phyloP scores from a whole-genome alignment of 2,113 vertebrate species.

The Syrmaticus mikado region DNA sequence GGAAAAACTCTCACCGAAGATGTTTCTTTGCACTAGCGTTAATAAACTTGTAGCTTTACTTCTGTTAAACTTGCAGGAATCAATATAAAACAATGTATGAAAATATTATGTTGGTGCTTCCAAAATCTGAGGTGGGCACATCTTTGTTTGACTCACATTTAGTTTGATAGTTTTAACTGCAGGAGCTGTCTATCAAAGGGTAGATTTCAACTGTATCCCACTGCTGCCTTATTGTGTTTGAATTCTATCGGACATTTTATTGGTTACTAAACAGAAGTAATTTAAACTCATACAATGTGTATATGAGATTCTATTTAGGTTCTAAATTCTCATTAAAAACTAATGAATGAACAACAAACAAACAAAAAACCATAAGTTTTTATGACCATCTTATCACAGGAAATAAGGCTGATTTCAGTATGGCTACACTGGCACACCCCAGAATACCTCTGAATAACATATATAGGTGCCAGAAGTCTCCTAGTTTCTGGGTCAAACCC shows the following conservation, averaged over 20 bases:
- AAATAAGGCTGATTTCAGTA: not conserved
- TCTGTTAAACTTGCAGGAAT: not conserved
- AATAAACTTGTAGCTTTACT: not conserved
- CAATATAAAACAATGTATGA: not conserved
- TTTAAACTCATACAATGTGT: not conserved
- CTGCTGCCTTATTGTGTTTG: not conserved
- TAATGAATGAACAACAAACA: not conserved
- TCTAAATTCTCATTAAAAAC: not conserved
- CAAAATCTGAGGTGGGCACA: not conserved
- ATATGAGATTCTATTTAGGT: not conserved
- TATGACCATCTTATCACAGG: not conserved
- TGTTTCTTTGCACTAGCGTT: not conserved
- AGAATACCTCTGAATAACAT: not conserved
- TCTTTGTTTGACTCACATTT: not conserved
- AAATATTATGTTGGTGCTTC: not conserved
- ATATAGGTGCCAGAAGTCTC: not conserved
- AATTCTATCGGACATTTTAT: not conserved
- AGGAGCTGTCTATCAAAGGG: not conserved
- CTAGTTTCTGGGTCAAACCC: not conserved
- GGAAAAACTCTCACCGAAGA: not conserved
- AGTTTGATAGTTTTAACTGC: slow-evolving; percentile 23
- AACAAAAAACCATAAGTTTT: not conserved
- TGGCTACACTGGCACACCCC: not conserved
- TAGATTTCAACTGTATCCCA: not conserved
- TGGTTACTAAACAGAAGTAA: not conserved